Base-by-base conservation (phyloP, 2,113 vertebrate genomes). In the Takifugu bimaculatus region DNA sequence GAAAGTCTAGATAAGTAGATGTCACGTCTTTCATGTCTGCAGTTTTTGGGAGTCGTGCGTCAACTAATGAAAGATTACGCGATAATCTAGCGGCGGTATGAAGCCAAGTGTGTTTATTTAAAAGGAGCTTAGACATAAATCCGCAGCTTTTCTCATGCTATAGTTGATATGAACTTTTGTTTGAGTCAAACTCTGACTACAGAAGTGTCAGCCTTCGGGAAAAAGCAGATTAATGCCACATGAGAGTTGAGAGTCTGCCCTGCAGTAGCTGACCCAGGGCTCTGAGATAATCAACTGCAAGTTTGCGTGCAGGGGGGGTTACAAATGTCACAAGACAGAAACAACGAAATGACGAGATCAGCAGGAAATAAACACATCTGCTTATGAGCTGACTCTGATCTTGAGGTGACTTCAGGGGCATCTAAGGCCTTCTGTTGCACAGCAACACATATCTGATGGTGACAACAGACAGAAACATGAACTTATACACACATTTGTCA, bases 191-290 rank as follows among this genome's bases (percentile, higher is more conserved):
- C 15, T 50, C 27, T 53, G 13, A 3, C 15, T 63, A 47, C n/a
- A 20, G 60, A 53, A 55, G 35, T 28, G 54, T 68, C 25, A 69
- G 29, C 28, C 28, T 26, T 54, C 39, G 35, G 42, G 54, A 68
- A 70, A 63, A 48, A 48, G 27, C 43, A 53, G 35, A 78, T 82
- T 52, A 81, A 50, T 83, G 15, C 82, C 76, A 78, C 43, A 76
- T 85, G 80, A 83, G 53, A 65, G 49, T 59, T 12, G 35, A 63
- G 53, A 67, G 49, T 80, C 47, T 78, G 76, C 67, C 65, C 69
- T 15, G 75, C 67, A 70, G 78, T 74, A 76, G 65, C 71, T 78
- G 80, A 84, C 82, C 72, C 35, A 59, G n/a, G 63, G 65, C 57
- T 56, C 55, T 25, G 13, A 50, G 52, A 50, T 77, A 71, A 77